A percentile compares a stretch with the other conserved stretches of the same genome.
These are phyloP conservation scores for Helleia helle DNA, from an alignment of 2,888 invertebrate species.

Conservation along the genomic window DNA sequence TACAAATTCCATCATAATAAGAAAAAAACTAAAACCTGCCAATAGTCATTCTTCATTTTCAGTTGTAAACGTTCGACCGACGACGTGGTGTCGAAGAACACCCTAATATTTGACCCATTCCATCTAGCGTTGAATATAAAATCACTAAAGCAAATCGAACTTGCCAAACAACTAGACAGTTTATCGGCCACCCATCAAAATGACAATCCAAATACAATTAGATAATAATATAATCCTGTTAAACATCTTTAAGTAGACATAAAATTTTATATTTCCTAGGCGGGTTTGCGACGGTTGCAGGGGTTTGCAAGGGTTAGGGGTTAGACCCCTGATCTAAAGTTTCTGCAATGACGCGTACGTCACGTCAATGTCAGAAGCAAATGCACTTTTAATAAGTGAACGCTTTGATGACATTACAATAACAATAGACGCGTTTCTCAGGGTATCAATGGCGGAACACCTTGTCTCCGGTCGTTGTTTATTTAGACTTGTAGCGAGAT, in stretches of 20 bases:
- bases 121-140: too few species aligned
- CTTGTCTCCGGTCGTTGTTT: constrained; percentile 1
- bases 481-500: background rate
- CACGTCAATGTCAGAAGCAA: constrained; percentile 4
- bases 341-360: constrained; percentile 9
- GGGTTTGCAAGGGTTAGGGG: background rate
- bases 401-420: constrained; percentile 4
- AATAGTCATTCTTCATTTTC: too few species aligned
- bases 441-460: background rate
- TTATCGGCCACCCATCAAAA: background rate
- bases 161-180: too few species aligned
- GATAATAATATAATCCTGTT: constrained; percentile 8
- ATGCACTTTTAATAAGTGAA: constrained; percentile 5
- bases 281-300: background rate
- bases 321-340: constrained; percentile 1
- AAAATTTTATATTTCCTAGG: background rate
- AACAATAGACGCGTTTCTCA: background rate
- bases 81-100: too few species aligned
- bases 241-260: constrained; percentile 4
- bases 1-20: too few species aligned
- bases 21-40: too few species aligned
- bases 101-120: too few species aligned
- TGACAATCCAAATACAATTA: constrained; percentile 1
- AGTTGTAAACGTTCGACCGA: too few species aligned
- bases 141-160: too few species aligned